These are phyloP conservation scores for Eufriesea mexicana DNA, from an alignment of 1,140 invertebrate genomes.

Conservation along the genomic window DNA sequence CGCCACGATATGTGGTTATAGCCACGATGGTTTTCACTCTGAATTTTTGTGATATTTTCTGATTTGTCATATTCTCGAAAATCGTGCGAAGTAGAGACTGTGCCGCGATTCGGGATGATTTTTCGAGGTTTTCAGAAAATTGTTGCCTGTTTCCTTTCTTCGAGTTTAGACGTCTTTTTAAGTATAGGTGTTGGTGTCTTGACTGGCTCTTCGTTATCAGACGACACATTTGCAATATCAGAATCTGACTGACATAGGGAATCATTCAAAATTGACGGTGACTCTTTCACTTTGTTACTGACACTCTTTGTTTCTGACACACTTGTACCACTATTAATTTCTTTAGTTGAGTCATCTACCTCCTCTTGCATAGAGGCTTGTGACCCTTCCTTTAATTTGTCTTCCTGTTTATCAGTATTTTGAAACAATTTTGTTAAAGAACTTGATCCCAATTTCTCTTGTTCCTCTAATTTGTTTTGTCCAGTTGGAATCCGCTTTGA, in stretches of 20 bases:
- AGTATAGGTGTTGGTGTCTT: no score
- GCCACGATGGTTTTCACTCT: no score
- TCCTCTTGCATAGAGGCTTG: slow-evolving; percentile 50
- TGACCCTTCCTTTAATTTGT: slow-evolving; percentile 42
- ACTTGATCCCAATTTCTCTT: slow-evolving; percentile 60
- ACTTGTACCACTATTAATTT: slow-evolving; percentile 12
- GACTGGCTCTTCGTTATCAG: slow-evolving; percentile 66
- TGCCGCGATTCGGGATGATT: no score
- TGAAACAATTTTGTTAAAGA: slow-evolving; percentile 73
- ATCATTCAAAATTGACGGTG: neutral
- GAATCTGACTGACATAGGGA: slow-evolving; percentile 36
- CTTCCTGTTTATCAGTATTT: slow-evolving; percentile 59
- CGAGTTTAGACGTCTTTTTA: no score
- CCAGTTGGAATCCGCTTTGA: slow-evolving; percentile 29
- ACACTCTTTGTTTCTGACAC: slow-evolving; percentile 9
- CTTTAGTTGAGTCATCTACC: slow-evolving; percentile 64
- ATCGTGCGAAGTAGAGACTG: no score
- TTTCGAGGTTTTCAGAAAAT: no score
- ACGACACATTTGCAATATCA: slow-evolving; percentile 51
- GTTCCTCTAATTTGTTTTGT: slow-evolving; percentile 57
- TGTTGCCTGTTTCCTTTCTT: no score
- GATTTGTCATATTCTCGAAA: no score
- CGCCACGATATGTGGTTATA: no score
- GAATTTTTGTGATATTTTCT: no score
- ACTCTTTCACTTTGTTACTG: slow-evolving; percentile 16